Evolutionary conservation across 2,888 invertebrate species (phyloP), one percentile per base, ranked within the genome.

Genomic region (Monoplex corrugatus): DNA sequence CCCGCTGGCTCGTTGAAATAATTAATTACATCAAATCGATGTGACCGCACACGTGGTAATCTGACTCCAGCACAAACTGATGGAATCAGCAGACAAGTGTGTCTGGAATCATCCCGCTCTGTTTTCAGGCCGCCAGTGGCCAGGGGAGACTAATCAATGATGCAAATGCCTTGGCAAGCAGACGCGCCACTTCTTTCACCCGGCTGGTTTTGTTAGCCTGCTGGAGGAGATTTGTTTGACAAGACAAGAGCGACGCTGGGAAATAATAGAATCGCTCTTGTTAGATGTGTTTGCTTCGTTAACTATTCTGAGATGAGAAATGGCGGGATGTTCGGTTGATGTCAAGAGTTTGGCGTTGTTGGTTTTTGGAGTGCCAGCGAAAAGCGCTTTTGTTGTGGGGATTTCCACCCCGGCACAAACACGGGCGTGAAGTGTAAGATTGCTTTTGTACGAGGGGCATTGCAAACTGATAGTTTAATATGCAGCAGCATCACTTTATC

Each of bases 121-220:
- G n/a, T 8, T 16, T 50, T 57, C 57, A 23, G 19, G 19, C 57
- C n/a, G 8, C n/a, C n/a, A n/a, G 23, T 68, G n/a, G 40, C 2
- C 23, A 43, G n/a, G 44, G 44, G 82, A 82, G 82, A 45, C 82
- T 45, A 82, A 82, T 82, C 82, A 82, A 82, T 82, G 82, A 82
- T 82, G 82, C 82, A 82, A 82, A 82, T 82, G 82, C 82, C 32
- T 45, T 43, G 32, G 45, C 82, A 82, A 82, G 82, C 82, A 82
- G 82, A 82, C 82, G 45, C 44, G 45, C 44, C 82, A 45, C 32
- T 45, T 45, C 23, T 23, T n/a, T n/a, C 80, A 28, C 80, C 23
- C 38, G 40, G 43, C 16, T 43, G 80, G 23, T n/a, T 80, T 43
- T 80, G 80, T 43, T 28, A 3, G 40, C 38, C 38, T 2, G 43